These are phyloP conservation scores for Hylia prasina DNA, from an alignment of 2,113 vertebrate species.

Conservation along the genomic window DNA sequence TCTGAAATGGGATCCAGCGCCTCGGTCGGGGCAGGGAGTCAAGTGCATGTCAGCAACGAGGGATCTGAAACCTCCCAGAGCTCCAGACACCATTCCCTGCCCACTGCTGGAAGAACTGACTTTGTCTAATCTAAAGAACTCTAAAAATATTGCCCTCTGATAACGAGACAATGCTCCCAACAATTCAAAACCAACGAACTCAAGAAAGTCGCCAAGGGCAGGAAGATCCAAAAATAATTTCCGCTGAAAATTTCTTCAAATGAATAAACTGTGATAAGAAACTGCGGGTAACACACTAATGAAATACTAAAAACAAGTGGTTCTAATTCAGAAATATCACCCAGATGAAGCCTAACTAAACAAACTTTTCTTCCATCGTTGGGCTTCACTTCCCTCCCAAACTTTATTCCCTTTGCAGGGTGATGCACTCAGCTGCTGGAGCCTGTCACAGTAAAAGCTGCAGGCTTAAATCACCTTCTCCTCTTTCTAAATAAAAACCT, in stretches of 20 bases:
- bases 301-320: neutral
- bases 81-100: neutral
- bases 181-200: neutral
- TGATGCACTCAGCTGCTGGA: neutral
- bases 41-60: neutral
- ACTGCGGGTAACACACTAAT: neutral
- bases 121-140: neutral
- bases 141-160: neutral
- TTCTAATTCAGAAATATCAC: neutral
- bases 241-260: neutral
- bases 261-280: neutral
- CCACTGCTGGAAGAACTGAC: accelerated
- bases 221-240: neutral
- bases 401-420: neutral
- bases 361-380: neutral
- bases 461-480: neutral
- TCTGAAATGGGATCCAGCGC: neutral
- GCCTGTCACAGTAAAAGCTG: neutral
- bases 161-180: neutral
- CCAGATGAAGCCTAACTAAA: neutral
- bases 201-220: neutral
- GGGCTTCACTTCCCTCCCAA: neutral
- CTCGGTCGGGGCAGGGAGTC: neutral
- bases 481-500: neutral
- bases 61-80: neutral